Conservation (phyloP, 2,113 vertebrate species). For the Nothocercus julius region DNA sequence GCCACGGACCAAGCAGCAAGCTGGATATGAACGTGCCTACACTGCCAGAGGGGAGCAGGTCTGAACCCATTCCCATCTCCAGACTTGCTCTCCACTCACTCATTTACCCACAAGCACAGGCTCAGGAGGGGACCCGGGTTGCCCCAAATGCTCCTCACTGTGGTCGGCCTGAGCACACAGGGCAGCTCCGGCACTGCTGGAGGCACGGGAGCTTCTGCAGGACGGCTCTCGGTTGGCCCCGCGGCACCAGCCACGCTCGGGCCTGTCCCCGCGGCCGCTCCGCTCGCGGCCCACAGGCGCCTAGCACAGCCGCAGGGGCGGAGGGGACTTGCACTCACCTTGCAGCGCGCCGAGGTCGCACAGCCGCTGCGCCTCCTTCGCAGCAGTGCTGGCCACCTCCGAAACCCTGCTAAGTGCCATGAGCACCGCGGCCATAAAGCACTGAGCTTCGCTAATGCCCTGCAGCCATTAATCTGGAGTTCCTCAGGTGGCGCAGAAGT, state of each 20-base stretch:
- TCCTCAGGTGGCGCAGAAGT: fast-evolving
- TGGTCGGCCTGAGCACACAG: background rate
- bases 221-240: background rate
- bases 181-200: background rate
- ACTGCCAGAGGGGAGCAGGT: background rate
- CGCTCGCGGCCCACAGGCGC: too few relatives aligned
- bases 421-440: background rate
- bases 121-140: background rate
- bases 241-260: fast-evolving
- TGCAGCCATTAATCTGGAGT: background rate
- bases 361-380: background rate
- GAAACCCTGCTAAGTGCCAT: background rate
- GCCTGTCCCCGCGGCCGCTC: background rate
- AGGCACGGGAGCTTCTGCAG: background rate
- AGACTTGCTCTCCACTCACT: background rate
- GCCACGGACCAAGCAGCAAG: background rate
- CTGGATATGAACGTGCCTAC: background rate
- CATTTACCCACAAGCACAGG: background rate
- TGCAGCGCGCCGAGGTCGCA: background rate
- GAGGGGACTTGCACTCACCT: background rate
- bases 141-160: background rate
- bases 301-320: background rate
- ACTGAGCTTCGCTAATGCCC: background rate
- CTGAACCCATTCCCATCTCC: conserved; percentile 42
- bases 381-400: background rate